phyloP scores from a whole-genome alignment of 2,888 invertebrate species.

The Netelia melanura region DNA sequence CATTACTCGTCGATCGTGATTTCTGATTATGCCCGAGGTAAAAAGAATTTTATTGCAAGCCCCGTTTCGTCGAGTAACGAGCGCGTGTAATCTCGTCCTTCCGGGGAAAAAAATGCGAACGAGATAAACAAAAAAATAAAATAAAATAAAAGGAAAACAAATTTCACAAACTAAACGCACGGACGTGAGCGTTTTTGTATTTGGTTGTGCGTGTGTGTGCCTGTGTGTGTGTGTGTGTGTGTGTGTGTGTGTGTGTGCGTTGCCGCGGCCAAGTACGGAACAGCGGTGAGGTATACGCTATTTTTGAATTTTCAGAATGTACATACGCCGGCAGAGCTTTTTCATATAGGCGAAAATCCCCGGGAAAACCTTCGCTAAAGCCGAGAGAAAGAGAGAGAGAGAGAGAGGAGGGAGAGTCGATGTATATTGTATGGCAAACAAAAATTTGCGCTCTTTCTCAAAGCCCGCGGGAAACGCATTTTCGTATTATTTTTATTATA shows the following conservation, averaged over 20 bases:
- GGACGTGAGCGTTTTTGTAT: too few relatives aligned
- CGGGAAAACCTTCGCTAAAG: constrained; percentile 39
- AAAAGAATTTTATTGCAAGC: not conserved
- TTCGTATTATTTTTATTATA: too few relatives aligned
- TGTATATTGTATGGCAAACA: too few relatives aligned
- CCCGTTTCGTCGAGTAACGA: not conserved
- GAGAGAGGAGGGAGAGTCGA: too few relatives aligned
- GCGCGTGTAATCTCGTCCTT: not conserved
- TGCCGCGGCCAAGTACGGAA: constrained; percentile 39
- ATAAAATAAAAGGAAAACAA: constrained; percentile 26
- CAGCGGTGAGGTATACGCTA: constrained; percentile 48
- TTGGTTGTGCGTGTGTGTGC: not conserved
- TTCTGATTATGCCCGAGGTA: not conserved
- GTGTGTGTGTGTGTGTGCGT: constrained; percentile 22
- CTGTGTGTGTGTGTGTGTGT: constrained; percentile 5
- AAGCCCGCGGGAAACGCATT: too few relatives aligned
- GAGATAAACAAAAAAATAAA: not conserved
- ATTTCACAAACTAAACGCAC: constrained; percentile 17
- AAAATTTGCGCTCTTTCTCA: too few relatives aligned
- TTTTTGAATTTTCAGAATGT: constrained; percentile 62
- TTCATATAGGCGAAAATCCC: constrained; percentile 51
- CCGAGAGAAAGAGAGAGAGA: not conserved
- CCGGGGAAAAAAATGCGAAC: not conserved
- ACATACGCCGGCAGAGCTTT: constrained; percentile 29
- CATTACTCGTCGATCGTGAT: not conserved